Evolutionary conservation across 30 jellyfish, hydroid and myxozoan species (phyloP).

Genomic region (Cassiopea xamachana): DNA sequence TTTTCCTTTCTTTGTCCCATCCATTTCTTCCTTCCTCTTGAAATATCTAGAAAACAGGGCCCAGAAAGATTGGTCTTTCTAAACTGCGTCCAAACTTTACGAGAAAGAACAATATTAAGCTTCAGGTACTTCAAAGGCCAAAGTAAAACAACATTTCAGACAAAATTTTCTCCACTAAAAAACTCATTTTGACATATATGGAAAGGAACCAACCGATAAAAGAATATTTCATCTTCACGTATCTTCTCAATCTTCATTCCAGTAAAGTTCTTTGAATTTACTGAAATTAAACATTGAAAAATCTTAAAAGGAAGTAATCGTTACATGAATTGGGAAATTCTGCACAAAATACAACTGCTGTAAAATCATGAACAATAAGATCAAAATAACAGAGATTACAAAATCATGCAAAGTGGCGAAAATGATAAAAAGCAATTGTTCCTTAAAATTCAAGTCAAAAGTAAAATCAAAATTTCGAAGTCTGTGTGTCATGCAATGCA

Average conservation of each 20-base stretch:
- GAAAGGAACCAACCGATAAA: constrained; percentile 54
- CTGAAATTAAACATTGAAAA: constrained; percentile 26
- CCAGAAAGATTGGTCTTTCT: too few species aligned
- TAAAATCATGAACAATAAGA: too few species aligned
- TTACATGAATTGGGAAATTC: background rate
- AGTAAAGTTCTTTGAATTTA: constrained; percentile 75
- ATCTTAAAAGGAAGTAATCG: background rate
- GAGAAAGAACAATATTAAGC: background rate
- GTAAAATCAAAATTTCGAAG: too few species aligned
- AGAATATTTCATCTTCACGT: constrained; percentile 87
- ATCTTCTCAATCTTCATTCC: constrained; percentile 67
- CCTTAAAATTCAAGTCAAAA: too few species aligned
- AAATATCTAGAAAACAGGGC: constrained; percentile 47
- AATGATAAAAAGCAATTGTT: too few species aligned
- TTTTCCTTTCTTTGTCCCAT: constrained; percentile 61
- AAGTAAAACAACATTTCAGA: too few species aligned
- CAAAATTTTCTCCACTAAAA: background rate
- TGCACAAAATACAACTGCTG: too few species aligned
- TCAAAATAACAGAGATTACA: too few species aligned
- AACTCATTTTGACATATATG: background rate
- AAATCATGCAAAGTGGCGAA: too few species aligned
- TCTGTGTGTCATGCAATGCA: too few species aligned
- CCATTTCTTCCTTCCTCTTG: constrained; percentile 64
- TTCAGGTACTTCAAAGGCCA: too few species aligned
- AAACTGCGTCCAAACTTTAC: background rate